phyloP scores from a whole-genome alignment of 2,797 vertebrate genomes.

The Spinibarbus caldwelli region DNA sequence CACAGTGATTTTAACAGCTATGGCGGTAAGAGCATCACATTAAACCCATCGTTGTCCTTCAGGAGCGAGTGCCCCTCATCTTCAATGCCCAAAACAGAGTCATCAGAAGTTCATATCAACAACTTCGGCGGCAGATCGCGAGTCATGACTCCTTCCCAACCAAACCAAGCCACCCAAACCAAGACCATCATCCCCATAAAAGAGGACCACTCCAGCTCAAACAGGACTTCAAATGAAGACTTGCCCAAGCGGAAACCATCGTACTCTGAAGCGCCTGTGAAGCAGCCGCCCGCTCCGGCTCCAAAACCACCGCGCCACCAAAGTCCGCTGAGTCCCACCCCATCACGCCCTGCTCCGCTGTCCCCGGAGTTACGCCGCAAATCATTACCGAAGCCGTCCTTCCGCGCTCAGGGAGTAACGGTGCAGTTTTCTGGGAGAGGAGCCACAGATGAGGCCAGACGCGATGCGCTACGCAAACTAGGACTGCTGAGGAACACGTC shows the following conservation, averaged over 20 bases:
- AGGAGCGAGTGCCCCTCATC: slow-evolving; percentile 48
- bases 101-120: slow-evolving; percentile 59
- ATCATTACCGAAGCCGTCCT: slow-evolving; percentile 73
- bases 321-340: background rate
- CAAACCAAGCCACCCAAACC: slow-evolving; percentile 27
- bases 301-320: slow-evolving; percentile 70
- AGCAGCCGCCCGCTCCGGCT: slow-evolving; percentile 68
- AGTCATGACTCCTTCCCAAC: slow-evolving; percentile 55
- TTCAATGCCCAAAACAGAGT: slow-evolving; percentile 60
- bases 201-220: background rate
- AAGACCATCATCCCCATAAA: background rate
- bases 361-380: slow-evolving; percentile 74
- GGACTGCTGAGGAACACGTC: slow-evolving; percentile 87
- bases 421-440: slow-evolving; percentile 93
- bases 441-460: slow-evolving; percentile 85
- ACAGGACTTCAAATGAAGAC: background rate
- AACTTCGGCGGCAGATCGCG: slow-evolving; percentile 70
- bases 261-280: background rate
- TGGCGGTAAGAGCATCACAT: slow-evolving; percentile 74
- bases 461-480: slow-evolving; percentile 89
- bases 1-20: slow-evolving; percentile 74
- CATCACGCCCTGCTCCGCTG: slow-evolving; percentile 9
- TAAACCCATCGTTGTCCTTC: slow-evolving; percentile 61
- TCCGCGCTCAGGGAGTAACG: slow-evolving; percentile 89
- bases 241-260: background rate